Evolutionary conservation across 2,113 vertebrate species (phyloP).

Genomic region (Tenrec ecaudatus): DNA sequence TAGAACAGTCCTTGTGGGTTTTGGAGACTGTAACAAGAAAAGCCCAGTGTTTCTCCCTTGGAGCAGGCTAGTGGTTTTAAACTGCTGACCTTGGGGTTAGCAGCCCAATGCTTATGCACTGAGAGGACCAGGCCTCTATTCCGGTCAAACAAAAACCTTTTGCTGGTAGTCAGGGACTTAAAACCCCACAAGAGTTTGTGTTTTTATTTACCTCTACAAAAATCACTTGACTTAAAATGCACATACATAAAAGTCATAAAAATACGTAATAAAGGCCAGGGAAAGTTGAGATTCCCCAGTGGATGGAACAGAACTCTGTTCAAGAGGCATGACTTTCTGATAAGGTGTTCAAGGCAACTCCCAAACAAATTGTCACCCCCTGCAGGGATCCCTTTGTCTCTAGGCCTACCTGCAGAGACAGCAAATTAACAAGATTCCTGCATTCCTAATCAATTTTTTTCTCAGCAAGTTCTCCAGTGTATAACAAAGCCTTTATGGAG

Average conservation of each 20-base stretch:
- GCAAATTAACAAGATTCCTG: constrained; percentile 83
- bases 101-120: no score
- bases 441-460: constrained; percentile 83
- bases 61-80: no score
- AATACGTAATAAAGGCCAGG: neutral
- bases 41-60: no score
- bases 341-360: constrained; percentile 55
- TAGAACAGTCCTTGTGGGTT: no score
- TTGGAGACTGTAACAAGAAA: no score
- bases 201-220: neutral
- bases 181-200: no score
- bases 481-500: constrained; percentile 80
- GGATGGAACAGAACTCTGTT: neutral
- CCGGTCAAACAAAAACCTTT: no score
- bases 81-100: no score
- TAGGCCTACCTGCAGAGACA: constrained; percentile 82
- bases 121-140: no score
- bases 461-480: constrained; percentile 78
- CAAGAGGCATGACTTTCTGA: neutral
- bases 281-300: neutral
- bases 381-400: constrained; percentile 64
- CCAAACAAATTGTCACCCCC: constrained; percentile 58
- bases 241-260: neutral
- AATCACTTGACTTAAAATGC: neutral
- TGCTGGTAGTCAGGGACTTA: no score